Conservation (phyloP, 2,113 vertebrate species). For the Gymnobelideus leadbeateri region DNA sequence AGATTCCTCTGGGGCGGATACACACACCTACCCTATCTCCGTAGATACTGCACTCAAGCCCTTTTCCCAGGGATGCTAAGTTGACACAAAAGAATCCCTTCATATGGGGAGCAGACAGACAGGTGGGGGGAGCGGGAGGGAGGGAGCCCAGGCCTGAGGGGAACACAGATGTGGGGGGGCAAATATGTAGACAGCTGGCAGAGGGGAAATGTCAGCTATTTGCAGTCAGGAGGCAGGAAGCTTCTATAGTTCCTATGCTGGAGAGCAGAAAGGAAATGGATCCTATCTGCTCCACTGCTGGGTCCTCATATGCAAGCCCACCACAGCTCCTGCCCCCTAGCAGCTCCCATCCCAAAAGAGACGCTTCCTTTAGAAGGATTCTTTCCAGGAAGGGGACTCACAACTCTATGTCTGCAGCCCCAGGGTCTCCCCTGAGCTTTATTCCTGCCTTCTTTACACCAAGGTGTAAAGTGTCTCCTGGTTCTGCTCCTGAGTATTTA, state of each 20-base stretch:
- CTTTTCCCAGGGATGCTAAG: not conserved
- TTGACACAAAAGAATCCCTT: constrained; percentile 33
- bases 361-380: constrained; percentile 6
- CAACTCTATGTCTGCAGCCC: not conserved
- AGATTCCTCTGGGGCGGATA: constrained; percentile 27
- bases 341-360: not conserved
- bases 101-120: not conserved
- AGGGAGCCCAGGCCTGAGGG: not conserved
- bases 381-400: not conserved
- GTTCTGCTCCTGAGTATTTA: not conserved
- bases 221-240: constrained; percentile 25
- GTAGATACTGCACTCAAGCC: not conserved
- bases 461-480: not conserved
- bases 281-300: too few species aligned
- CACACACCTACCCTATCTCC: constrained; percentile 11
- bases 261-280: not conserved
- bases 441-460: not conserved
- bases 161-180: not conserved
- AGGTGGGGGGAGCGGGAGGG: not conserved
- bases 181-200: constrained; percentile 13
- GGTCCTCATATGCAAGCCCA: not conserved
- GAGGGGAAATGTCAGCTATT: not conserved
- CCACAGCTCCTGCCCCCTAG: not conserved
- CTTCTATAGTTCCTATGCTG: not conserved
- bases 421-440: not conserved